Conservation (phyloP, 2,113 vertebrate species). For the Macheiramphus alcinus region DNA sequence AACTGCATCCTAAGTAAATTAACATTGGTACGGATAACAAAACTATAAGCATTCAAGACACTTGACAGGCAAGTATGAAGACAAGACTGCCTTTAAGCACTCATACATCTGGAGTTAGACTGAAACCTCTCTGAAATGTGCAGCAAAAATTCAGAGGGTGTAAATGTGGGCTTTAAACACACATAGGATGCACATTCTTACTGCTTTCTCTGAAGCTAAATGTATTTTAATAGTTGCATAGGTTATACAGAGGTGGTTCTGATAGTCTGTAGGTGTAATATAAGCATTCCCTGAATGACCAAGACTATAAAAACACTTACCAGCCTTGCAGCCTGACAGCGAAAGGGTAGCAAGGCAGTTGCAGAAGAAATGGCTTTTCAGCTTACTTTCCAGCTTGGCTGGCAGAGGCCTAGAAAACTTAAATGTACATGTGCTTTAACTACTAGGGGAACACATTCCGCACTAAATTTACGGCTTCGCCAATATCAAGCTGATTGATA, state of each 20-base stretch:
- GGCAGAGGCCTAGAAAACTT: background rate
- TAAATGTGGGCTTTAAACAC: background rate
- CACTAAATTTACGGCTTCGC: background rate
- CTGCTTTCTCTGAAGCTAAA: background rate
- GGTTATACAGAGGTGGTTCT: background rate
- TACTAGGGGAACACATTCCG: background rate
- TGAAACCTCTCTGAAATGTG: background rate
- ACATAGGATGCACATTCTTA: background rate
- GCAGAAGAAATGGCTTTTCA: background rate
- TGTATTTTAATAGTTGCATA: background rate
- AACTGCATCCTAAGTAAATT: background rate
- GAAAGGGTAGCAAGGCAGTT: background rate
- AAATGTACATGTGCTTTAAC: fast-evolving
- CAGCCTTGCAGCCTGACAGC: background rate
- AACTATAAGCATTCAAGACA: background rate
- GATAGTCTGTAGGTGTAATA: background rate
- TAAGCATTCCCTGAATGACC: background rate
- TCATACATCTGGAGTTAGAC: background rate
- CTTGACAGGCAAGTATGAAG: background rate
- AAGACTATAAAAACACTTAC: background rate
- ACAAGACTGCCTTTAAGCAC: background rate
- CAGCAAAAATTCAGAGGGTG: background rate
- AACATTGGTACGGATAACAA: background rate
- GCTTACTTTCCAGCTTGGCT: background rate
- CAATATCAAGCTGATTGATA: background rate